These are phyloP conservation scores for Cerastis leucographa DNA, from an alignment of 2,888 invertebrate species.

Conservation along the genomic window DNA sequence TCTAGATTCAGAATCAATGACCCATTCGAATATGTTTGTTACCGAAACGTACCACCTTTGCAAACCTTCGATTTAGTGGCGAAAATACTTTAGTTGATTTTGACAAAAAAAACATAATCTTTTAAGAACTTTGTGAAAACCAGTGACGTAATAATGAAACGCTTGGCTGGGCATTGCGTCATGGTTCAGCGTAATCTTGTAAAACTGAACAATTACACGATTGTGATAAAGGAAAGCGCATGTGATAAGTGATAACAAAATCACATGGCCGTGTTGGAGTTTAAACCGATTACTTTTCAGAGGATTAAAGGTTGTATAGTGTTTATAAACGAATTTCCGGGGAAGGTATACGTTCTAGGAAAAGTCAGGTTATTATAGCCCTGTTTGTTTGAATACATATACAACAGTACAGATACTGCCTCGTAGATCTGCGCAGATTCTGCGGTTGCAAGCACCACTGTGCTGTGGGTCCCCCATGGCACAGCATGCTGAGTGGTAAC, in stretches of 20 bases:
- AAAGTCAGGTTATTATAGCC: no score
- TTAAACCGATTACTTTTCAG: constrained; percentile 14
- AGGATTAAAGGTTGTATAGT: neutral
- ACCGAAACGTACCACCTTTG: constrained; percentile 20
- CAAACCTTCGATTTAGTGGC: neutral
- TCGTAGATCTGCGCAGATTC: no score
- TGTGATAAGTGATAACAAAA: constrained; percentile 25
- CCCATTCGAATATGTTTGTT: constrained; percentile 18
- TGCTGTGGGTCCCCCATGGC: no score
- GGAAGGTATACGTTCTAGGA: neutral
- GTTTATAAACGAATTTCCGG: neutral
- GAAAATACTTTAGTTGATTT: constrained; percentile 19
- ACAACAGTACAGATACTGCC: neutral
- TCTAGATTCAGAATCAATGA: neutral
- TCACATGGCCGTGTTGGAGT: neutral
- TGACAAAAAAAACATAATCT: constrained; percentile 36
- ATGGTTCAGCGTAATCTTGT: constrained; percentile 26
- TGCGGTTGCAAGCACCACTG: no score
- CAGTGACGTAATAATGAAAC: constrained; percentile 33
- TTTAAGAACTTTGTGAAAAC: constrained; percentile 27
- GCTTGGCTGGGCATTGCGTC: constrained; percentile 29
- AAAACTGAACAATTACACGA: constrained; percentile 37
- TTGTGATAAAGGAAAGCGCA: constrained; percentile 40
- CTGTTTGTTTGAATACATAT: neutral
- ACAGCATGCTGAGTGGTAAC: no score